Evolutionary conservation across 2,113 vertebrate species (phyloP), one percentile per base, ranked within the genome.

Genomic region (Mesitornis unicolor): DNA sequence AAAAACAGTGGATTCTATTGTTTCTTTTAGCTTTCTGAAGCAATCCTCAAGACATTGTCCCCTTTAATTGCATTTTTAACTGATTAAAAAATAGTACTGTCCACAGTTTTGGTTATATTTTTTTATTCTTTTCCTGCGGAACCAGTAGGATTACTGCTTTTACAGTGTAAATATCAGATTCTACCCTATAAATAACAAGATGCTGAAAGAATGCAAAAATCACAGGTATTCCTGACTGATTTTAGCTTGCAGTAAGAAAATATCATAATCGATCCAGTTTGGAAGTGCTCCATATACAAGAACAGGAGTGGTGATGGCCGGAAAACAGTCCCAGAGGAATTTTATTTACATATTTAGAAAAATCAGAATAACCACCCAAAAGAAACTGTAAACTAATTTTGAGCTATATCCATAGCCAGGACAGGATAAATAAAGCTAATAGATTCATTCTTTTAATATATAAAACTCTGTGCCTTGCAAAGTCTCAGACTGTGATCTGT

Each of bases 211-310:
- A 86, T 28, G 68, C 38, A 85, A 93, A 94, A 83, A 63, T 78
- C 56, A 54, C 73, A 78, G 64, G 68, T 95, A 54, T 84, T 95
- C 93, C 73, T 84, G 68, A 60, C 47, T 70, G n/a, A 95, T 87
- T 60, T 68, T 70, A 84, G 24, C 69, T 83, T 74, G 11, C 76
- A 93, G 48, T 75, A 86, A 89, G 47, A 70, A 78, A 93, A 77
- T 78, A 54, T 25, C 50, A 48, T 54, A 77, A 93, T 18, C 51
- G 77, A 84, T 78, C 42, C 38, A 70, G 24, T 84, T 86, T 95
- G 90, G 67, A 90, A 83, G 7, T 54, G 19, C 17, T 94, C 33
- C 33, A 28, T 45, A 36, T 20, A 61, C 9, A 73, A 31, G 59
- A 93, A 77, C 5, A 63, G 28, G 25, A 61, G 13, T 45, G 14